These are phyloP conservation scores for Euproctis similis DNA, from an alignment of 2,888 invertebrate genomes.

Conservation along the genomic window DNA sequence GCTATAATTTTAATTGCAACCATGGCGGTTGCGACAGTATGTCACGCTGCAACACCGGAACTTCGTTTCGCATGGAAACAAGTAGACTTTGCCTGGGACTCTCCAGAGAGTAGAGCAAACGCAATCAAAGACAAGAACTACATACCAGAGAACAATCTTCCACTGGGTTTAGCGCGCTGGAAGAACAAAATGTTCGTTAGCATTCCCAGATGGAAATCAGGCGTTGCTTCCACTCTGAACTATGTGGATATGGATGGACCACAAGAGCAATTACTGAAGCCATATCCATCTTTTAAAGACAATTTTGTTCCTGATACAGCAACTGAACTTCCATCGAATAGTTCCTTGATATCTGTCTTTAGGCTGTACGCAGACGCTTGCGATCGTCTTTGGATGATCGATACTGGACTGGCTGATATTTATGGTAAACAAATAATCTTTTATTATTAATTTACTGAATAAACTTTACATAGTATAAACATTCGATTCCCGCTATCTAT, in stretches of 20 bases:
- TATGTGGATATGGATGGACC: constrained; percentile 78
- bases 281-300: constrained; percentile 86
- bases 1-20: constrained; percentile 37
- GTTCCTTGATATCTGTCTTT: constrained; percentile 82
- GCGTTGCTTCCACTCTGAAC: constrained; percentile 82
- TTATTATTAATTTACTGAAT: no score
- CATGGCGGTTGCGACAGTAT: constrained; percentile 39
- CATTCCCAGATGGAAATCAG: constrained; percentile 81
- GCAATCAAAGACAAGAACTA: constrained; percentile 78
- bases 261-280: constrained; percentile 82
- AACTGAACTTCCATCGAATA: constrained; percentile 68
- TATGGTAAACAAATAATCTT: constrained; percentile 60
- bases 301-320: constrained; percentile 81
- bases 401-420: constrained; percentile 86
- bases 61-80: constrained; percentile 83
- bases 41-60: constrained; percentile 68
- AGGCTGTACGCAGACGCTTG: constrained; percentile 84
- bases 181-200: constrained; percentile 82
- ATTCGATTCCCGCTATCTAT: no score
- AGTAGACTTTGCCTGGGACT: constrained; percentile 80
- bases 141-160: constrained; percentile 79
- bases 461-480: no score
- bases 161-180: constrained; percentile 83
- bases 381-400: constrained; percentile 88
- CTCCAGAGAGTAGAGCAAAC: constrained; percentile 71